A percentile compares a stretch with the other conserved stretches of the same genome.
These are phyloP conservation scores for Eilema griseolum DNA, from an alignment of 2,888 invertebrate genomes.

Conservation along the genomic window DNA sequence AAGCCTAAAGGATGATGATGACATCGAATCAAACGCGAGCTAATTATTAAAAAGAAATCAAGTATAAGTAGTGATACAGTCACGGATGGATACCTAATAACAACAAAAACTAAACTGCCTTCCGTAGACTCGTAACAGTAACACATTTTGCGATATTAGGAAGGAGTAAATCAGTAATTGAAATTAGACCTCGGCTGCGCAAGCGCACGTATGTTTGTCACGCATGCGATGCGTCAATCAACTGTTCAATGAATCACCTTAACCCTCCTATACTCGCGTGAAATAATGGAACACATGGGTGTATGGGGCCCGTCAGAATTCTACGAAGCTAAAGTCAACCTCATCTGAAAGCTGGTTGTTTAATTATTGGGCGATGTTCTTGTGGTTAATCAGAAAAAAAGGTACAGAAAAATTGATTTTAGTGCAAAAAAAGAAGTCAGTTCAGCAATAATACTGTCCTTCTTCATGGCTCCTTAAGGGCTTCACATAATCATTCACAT, in stretches of 20 bases:
- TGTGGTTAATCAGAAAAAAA: too few relatives aligned
- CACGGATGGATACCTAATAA: constrained; percentile 14
- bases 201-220: constrained; percentile 41
- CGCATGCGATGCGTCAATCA: constrained; percentile 34
- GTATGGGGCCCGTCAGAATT: too few relatives aligned
- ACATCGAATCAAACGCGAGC: neutral
- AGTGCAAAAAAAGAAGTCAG: too few relatives aligned
- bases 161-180: constrained; percentile 42
- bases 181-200: constrained; percentile 18
- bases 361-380: too few relatives aligned
- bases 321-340: too few relatives aligned
- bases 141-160: constrained; percentile 54
- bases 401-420: too few relatives aligned
- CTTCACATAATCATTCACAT: too few relatives aligned
- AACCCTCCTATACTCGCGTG: neutral
- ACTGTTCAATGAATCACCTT: constrained; percentile 5
- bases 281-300: neutral
- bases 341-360: too few relatives aligned
- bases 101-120: constrained; percentile 41
- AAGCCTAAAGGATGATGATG: too few relatives aligned
- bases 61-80: neutral
- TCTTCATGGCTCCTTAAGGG: too few relatives aligned
- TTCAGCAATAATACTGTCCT: too few relatives aligned
- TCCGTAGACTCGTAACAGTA: constrained; percentile 53
- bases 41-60: neutral